Conservation (phyloP, 2,113 vertebrate species). For the Suricata suricatta region DNA sequence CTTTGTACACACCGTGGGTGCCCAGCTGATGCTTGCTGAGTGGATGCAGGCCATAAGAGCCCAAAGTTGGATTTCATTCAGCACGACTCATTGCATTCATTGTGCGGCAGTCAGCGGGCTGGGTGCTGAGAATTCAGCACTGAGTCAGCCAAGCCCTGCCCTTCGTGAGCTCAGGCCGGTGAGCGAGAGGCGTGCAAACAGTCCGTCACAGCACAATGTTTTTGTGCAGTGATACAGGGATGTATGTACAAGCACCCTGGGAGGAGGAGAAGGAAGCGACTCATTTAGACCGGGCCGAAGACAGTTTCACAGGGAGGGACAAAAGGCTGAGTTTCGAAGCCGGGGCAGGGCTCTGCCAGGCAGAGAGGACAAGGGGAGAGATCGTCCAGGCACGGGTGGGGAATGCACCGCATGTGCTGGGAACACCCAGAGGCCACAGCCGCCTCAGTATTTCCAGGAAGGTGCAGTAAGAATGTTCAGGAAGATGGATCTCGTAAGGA, state of each 20-base stretch:
- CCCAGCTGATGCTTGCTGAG: not conserved
- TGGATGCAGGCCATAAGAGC: not conserved
- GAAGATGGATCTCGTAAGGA: not conserved
- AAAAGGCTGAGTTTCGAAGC: not conserved
- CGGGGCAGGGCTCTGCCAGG: not conserved
- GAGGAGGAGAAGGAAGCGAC: not conserved
- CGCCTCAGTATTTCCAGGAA: not conserved
- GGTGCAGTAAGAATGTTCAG: not conserved
- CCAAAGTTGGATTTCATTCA: not conserved
- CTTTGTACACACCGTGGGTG: not conserved
- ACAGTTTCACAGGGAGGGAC: conserved; percentile 66
- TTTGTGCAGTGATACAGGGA: not conserved
- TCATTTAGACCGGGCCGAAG: not conserved
- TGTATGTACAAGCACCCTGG: conserved; percentile 31
- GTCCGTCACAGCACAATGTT: not conserved
- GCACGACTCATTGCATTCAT: not conserved
- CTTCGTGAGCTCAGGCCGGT: not conserved
- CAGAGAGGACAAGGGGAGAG: not conserved
- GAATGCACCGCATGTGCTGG: not conserved
- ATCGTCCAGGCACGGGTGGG: not conserved
- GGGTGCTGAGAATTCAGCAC: not conserved
- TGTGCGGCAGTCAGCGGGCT: not conserved
- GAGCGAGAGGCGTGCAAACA: not conserved
- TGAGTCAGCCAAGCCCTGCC: conserved; percentile 73
- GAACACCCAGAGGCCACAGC: not conserved